Conservation (phyloP, 1,140 invertebrate genomes). For the Lamellibrachia luymesi region DNA sequence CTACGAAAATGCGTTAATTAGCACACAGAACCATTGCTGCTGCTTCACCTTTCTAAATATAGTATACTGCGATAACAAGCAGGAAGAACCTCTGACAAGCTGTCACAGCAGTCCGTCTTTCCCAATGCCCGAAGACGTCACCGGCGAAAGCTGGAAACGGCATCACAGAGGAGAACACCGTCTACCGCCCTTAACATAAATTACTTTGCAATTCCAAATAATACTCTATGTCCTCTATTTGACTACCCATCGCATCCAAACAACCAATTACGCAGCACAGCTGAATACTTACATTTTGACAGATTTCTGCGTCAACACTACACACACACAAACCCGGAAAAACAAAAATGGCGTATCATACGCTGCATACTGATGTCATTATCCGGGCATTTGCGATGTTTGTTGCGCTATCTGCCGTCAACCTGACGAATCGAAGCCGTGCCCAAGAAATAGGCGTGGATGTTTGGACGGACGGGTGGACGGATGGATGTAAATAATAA, state of each 20-base stretch:
- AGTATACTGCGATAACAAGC: not conserved
- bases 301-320: not conserved
- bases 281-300: slow-evolving; percentile 1
- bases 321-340: not conserved
- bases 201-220: not conserved
- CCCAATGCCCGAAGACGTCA: not conserved
- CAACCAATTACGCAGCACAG: not conserved
- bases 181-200: not conserved
- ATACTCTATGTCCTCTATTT: not conserved
- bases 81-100: not conserved
- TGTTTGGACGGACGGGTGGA: not conserved
- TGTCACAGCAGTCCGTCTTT: not conserved
- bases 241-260: not conserved
- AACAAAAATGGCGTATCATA: slow-evolving; percentile 5
- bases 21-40: not conserved
- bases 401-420: not conserved
- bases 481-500: not conserved
- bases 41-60: not conserved
- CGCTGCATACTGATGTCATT: slow-evolving; percentile 4
- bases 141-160: not conserved
- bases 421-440: not conserved
- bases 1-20: not conserved
- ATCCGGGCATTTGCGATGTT: not conserved
- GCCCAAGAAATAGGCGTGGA: not conserved
- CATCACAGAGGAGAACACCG: not conserved